Evolutionary conservation across 2,797 vertebrate genomes (phyloP), one percentile per base, ranked within the genome.

Genomic region (Poeciliopsis paucimaculata): DNA sequence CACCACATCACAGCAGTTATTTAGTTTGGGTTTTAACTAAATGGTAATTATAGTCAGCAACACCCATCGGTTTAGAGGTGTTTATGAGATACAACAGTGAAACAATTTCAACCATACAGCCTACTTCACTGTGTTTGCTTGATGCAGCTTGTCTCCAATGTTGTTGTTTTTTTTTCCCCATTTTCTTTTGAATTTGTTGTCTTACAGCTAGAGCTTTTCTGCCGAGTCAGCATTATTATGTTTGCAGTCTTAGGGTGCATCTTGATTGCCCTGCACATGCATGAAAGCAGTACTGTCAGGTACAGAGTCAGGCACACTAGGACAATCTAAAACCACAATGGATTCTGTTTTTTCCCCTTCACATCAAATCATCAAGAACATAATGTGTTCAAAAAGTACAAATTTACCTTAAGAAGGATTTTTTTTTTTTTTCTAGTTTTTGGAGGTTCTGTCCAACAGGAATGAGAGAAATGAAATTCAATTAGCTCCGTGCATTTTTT

Each of bases 221-320:
- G 87, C 87, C 84, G 78, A 47, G 87, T 92, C 89, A 87, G 92
- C 87, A 89, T 78, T 71, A 71, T 89, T 85, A 89, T 82, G 84
- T 83, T 64, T 83, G 80, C 39, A 51, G 75, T 80, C 78, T 90
- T 82, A 82, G 34, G 77, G 83, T 79, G 51, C 88, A 89, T 89
- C 84, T 87, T 43, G 26, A 82, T 72, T 81, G 84, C 86, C 73
- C 2, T 73, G 73, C 62, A 75, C 5, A 70, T 81, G 78, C 76
- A 78, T 66, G 36, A 82, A 53, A 28, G 73, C 31, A 0, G 11
- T 43, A 83, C 78, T 82, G 75, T 77, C 79, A 76, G 66, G 75
- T 83, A 47, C 26, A 20, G 83, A 70, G 77, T 82, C 70, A 75
- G 75, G 51, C 23, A 72, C 68, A 77, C 68, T 72, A 79, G 76